Evolutionary conservation across 2,113 vertebrate genomes (phyloP).

Genomic region (Myocastor coypus): DNA sequence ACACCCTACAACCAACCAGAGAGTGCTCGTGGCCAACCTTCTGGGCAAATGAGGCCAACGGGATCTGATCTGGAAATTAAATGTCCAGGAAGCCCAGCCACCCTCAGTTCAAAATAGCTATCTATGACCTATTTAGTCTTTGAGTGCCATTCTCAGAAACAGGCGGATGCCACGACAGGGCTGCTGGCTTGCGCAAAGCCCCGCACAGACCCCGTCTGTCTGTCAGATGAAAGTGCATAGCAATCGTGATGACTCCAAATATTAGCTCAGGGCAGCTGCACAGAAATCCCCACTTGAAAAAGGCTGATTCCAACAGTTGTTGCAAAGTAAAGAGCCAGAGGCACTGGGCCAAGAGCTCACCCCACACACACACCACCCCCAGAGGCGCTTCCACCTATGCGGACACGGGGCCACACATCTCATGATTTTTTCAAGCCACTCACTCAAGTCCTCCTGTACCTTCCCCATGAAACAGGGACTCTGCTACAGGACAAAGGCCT

Average conservation of each 20-base stretch:
- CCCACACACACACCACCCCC: neutral
- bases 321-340: neutral
- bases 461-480: neutral
- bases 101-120: conserved; percentile 63
- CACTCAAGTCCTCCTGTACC: neutral
- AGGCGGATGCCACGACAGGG: neutral
- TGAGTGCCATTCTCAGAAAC: neutral
- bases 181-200: neutral
- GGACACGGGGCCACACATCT: neutral
- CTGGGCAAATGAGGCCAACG: conserved; percentile 41
- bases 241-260: neutral
- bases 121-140: conserved; percentile 66
- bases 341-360: neutral
- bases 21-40: neutral
- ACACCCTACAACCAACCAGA: neutral
- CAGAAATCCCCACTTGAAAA: neutral
- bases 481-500: no score
- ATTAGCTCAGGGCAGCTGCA: neutral
- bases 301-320: neutral
- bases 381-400: neutral
- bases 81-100: conserved; percentile 33
- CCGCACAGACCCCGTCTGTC: neutral
- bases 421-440: neutral
- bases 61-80: conserved; percentile 70
- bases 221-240: neutral